Conservation (phyloP, 2,888 invertebrate species). For the Calliopum simillimum region DNA sequence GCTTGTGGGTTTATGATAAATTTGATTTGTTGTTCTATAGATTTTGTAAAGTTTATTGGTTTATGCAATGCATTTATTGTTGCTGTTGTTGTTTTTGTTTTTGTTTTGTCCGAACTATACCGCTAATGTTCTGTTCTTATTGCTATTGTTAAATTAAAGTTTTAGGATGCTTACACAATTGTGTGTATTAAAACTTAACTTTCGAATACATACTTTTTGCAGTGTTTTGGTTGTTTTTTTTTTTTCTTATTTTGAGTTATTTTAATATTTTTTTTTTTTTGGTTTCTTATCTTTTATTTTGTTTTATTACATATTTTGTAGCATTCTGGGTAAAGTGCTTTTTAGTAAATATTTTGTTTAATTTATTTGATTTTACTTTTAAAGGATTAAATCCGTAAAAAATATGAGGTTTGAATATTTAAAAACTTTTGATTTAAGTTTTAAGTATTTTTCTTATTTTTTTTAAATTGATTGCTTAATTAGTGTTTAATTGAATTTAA, state of each 20-base stretch:
- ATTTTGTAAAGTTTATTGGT: conserved; percentile 3
- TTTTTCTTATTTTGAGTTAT: conserved; percentile 2
- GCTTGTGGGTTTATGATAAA: conserved; percentile 10
- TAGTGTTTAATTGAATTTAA: conserved; percentile 32
- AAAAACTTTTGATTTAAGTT: conserved; percentile 22
- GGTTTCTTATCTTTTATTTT: no score
- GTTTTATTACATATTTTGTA: no score
- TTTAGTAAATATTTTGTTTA: conserved; percentile 25
- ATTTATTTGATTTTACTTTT: conserved; percentile 21
- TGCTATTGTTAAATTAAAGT: neutral
- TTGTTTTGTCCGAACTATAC: conserved; percentile 4
- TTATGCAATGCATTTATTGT: no score
- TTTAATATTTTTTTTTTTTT: no score
- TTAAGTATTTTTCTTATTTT: conserved; percentile 30
- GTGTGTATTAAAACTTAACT: conserved; percentile 23
- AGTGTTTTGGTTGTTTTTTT: conserved; percentile 15
- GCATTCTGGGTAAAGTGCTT: conserved; percentile 24
- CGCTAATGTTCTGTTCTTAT: conserved; percentile 12
- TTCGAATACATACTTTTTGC: conserved; percentile 8
- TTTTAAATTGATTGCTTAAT: neutral
- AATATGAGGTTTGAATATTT: no score
- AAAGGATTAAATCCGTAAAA: no score
- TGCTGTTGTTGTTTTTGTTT: conserved; percentile 2
- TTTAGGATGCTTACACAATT: conserved; percentile 19
- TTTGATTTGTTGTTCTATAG: conserved; percentile 10